These are phyloP conservation scores for Pseudopipra pipra DNA, from an alignment of 2,113 vertebrate species.

Conservation along the genomic window DNA sequence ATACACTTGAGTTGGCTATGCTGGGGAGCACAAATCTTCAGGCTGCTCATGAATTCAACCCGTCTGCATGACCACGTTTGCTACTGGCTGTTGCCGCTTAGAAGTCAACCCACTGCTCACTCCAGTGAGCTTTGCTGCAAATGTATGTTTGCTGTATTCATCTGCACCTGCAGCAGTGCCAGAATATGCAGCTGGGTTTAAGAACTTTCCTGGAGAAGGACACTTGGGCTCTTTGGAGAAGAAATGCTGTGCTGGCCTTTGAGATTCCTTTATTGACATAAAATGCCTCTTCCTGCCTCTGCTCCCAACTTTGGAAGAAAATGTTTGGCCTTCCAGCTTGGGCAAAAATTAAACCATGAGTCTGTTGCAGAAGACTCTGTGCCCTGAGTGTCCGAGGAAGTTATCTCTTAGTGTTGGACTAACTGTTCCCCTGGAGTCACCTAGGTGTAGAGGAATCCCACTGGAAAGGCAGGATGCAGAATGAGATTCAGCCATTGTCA, in stretches of 20 bases:
- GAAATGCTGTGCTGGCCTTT: not conserved
- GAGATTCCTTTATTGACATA: not conserved
- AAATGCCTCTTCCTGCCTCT: not conserved
- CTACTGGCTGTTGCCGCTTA: not conserved
- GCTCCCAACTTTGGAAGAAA: not conserved
- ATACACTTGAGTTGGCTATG: not conserved
- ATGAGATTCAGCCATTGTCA: not conserved
- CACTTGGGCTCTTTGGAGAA: not conserved
- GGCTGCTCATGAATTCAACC: not conserved
- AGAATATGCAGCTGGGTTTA: not conserved
- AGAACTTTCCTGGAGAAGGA: not conserved
- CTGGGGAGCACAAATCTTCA: not conserved
- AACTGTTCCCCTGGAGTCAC: not conserved
- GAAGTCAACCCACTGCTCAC: not conserved
- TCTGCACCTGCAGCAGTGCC: not conserved
- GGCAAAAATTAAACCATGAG: not conserved
- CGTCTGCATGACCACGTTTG: fast-evolving
- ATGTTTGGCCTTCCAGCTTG: not conserved
- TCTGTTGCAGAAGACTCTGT: not conserved
- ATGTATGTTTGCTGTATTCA: not conserved
- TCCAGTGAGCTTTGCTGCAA: not conserved
- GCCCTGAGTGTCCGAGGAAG: not conserved
- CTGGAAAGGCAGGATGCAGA: not conserved
- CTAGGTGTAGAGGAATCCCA: not conserved
- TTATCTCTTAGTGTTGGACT: not conserved